Base-by-base conservation (phyloP, 2,797 vertebrate genomes). In the Carcharodon carcharias region DNA sequence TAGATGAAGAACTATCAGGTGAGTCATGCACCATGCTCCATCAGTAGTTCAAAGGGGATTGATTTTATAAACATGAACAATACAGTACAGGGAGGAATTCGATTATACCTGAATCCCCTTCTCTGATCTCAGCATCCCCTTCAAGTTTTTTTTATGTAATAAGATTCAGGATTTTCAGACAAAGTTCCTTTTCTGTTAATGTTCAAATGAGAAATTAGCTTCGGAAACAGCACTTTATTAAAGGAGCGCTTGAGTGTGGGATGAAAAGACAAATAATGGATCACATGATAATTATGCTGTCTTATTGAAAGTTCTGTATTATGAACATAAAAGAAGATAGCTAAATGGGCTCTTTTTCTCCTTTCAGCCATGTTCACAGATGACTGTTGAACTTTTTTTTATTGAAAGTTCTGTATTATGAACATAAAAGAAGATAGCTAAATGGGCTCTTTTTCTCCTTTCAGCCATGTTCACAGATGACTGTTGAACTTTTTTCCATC, bases 221-320 rank as follows among this genome's bases (percentile, higher is more conserved):
- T 21, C 50, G 40, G 21, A 85, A 85, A 50, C 7, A n/a, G 56
- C 16, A n/a, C 16, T 91, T 91, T 31, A 91, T 35, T 91, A 35
- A n/a, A 91, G 12, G 12, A n/a, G n/a, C 40, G 12, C 54, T 58
- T 14, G 31, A 28, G 5, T 28, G 88, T 18, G 56, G 28, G n/a
- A 9, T 6, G 61, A 65, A 93, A 93, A 93, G 35, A 4, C n/a
- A 93, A 93, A 93, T 63, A 61, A 35, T 93, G 61, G 91, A 65
- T 40, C n/a, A 45, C 61, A 93, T 67, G n/a, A 26, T 93, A 93
- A 93, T 93, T 93, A 93, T 45, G 18, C n/a, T 93, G 91, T 14
- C 61, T 65, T 40, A 8, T 67, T 67, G 61, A 67, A 23, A 26
- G 18, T 65, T 93, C n/a, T 93, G 91, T 93, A 40, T 65, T 65